Evolutionary conservation across 2,113 vertebrate species (phyloP).

Genomic region (Sebastes schlegelii): DNA sequence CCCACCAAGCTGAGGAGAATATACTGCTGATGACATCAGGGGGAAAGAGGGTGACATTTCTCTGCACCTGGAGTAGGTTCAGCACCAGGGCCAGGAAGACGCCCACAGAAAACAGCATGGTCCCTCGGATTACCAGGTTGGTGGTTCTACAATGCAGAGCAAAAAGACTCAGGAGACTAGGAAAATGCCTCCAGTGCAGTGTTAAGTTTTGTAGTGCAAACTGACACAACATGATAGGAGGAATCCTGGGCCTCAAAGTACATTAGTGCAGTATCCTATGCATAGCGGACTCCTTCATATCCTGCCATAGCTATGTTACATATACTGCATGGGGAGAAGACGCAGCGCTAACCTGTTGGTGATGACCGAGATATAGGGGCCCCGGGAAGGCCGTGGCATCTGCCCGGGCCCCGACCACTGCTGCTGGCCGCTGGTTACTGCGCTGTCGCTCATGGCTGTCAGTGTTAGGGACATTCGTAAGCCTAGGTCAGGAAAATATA

Average conservation of each 20-base stretch:
- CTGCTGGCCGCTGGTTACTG: conserved; percentile 66
- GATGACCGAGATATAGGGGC: conserved; percentile 89
- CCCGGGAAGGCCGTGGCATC: conserved; percentile 64
- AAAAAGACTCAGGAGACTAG: neutral
- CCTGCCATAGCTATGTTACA: neutral
- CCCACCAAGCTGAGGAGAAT: conserved; percentile 97
- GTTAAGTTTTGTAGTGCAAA: neutral
- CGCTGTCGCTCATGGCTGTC: conserved; percentile 84
- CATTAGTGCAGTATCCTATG: neutral
- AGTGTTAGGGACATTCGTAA: conserved; percentile 52
- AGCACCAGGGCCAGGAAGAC: conserved; percentile 95
- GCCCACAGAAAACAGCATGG: conserved; percentile 93
- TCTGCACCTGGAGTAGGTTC: conserved; percentile 96
- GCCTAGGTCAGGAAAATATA: neutral
- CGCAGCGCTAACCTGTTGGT: conserved; percentile 81
- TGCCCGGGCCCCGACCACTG: conserved; percentile 57
- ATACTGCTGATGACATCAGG: conserved; percentile 95
- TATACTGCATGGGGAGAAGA: neutral
- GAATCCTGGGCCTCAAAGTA: neutral
- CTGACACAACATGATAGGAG: neutral
- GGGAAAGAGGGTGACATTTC: conserved; percentile 96
- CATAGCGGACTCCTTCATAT: neutral
- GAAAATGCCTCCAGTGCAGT: no score
- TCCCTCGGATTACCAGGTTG: conserved; percentile 91
- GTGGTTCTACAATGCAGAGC: conserved; percentile 71